Conservation (phyloP, 1,140 invertebrate genomes). For the Lepidurus apus region DNA sequence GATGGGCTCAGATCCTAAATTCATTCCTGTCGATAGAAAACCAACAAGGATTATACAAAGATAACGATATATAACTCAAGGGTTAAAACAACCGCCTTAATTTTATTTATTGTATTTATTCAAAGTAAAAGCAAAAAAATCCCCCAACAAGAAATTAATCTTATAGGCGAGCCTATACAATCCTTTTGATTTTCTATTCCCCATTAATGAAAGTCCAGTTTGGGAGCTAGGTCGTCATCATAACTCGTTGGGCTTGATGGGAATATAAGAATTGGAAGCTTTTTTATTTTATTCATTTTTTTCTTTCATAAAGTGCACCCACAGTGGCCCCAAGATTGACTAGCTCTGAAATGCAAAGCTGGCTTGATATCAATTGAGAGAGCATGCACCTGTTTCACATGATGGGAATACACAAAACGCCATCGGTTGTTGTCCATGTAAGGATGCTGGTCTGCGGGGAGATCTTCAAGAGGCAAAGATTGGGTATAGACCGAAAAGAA, state of each 20-base stretch:
- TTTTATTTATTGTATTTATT: neutral
- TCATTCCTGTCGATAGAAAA: neutral
- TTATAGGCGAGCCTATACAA: neutral
- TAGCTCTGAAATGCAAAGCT: neutral
- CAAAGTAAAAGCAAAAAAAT: neutral
- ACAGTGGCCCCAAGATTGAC: neutral
- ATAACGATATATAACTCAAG: neutral
- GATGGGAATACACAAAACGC: conserved; percentile 1
- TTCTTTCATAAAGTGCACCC: neutral
- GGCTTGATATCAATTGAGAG: conserved; percentile 21
- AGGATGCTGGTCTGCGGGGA: neutral
- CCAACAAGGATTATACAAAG: neutral
- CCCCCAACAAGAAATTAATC: neutral
- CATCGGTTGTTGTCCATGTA: neutral
- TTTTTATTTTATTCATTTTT: neutral
- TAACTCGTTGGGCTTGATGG: neutral
- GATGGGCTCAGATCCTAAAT: neutral
- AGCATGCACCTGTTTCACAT: conserved; percentile 8
- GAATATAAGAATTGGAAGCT: too few species aligned
- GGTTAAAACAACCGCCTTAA: neutral
- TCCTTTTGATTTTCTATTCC: neutral
- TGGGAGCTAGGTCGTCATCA: conserved; percentile 16
- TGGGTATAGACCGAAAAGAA: neutral
- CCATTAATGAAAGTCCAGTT: neutral
- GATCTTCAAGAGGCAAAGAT: conserved; percentile 1